Base-by-base conservation (phyloP, 2,888 invertebrate genomes). In the Lasiommata megera region DNA sequence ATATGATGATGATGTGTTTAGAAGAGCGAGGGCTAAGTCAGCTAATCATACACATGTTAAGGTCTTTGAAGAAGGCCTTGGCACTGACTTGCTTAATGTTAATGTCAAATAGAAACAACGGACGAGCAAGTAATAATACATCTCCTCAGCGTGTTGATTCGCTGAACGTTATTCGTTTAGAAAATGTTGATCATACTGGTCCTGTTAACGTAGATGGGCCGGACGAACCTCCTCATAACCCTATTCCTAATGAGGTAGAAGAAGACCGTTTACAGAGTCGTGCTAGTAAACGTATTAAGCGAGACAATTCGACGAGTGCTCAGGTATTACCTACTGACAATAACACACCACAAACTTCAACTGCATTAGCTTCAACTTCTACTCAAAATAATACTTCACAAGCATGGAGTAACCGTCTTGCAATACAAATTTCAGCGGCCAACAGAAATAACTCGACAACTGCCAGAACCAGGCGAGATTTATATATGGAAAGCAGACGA, bases 1-100 rank as follows among this genome's bases (percentile, higher is more conserved):
- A 89, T 63, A 88, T 89, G 80, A 91, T 91, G 91, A 90, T 91
- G 89, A 84, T 85, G 82, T 91, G 91, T 61, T 74, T 90, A 29
- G 89, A 90, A 62, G 88, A 88, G 63, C 76, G 82, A 36, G 89
- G 89, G 17, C 77, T 91, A 36, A 88, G 88, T 64, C 84, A 86
- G 61, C 74, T 87, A 3, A 89, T 91, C 52, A 88, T 89, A 43
- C 80, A 68, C 54, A 90, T 91, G 90, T 66, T 91, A 56, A 74
- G 84, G 43, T 83, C 83, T 11, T 77, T 91, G 3, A 91, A 91
- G 67, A 86, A 86, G 61, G 87, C 91, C 9, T 67, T 91, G 46
- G 90, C 88, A 6, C 67, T 91, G 41, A 88, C 91, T 7, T 91
- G 90, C 60, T 73, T 91, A 40, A 85, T 91, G 80, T 73, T 91